Evolutionary conservation across 2,797 vertebrate species (phyloP).

Genomic region (Sphaeramia orbicularis): DNA sequence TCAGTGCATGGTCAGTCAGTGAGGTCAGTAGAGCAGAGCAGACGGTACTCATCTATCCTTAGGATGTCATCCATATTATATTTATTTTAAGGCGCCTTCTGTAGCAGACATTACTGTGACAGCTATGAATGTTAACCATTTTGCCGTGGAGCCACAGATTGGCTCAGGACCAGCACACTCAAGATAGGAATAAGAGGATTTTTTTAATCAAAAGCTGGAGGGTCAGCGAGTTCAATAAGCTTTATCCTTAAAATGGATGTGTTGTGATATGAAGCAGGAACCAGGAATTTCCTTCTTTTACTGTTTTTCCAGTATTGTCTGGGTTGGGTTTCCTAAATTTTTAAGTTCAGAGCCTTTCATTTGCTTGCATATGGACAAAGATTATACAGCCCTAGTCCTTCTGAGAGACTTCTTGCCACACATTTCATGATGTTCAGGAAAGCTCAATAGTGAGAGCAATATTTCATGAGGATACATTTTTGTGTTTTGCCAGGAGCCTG

Average conservation of each 20-base stretch:
- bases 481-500: conserved; percentile 17
- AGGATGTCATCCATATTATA: conserved; percentile 56
- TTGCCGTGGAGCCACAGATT: conserved; percentile 31
- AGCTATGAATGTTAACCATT: conserved; percentile 43
- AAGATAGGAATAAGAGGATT: conserved; percentile 14
- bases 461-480: conserved; percentile 4
- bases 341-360: conserved; percentile 28
- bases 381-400: conserved; percentile 13
- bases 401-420: conserved; percentile 11
- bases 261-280: conserved; percentile 47
- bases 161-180: conserved; percentile 48
- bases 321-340: conserved; percentile 64
- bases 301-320: conserved; percentile 57
- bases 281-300: conserved; percentile 43
- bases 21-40: conserved; percentile 74
- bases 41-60: conserved; percentile 62
- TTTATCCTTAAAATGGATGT: conserved; percentile 24
- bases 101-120: conserved; percentile 60
- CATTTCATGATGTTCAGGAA: conserved; percentile 13
- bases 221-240: conserved; percentile 54
- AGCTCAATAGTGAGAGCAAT: conserved; percentile 4
- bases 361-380: conserved; percentile 27
- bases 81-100: conserved; percentile 69
- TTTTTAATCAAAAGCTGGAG: conserved; percentile 18
- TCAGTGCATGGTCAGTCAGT: conserved; percentile 73